Conservation (phyloP, 1,140 invertebrate genomes). For the Pogonomyrmex californicus region DNA sequence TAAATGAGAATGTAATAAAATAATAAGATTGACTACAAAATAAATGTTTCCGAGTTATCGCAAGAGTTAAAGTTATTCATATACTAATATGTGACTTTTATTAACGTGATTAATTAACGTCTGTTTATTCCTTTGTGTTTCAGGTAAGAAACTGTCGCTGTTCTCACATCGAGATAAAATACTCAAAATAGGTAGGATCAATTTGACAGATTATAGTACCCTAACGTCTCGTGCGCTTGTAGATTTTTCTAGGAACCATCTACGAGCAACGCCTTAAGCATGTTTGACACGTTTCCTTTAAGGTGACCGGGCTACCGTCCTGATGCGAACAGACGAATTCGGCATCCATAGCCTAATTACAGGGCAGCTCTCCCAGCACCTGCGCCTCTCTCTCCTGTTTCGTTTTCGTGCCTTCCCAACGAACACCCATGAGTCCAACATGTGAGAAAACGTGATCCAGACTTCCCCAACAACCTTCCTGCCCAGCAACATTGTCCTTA, state of each 20-base stretch:
- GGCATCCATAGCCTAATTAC: constrained; percentile 80
- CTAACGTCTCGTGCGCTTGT: background rate
- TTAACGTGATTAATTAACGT: constrained; percentile 17
- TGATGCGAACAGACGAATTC: constrained; percentile 71
- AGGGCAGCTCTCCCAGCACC: constrained; percentile 73
- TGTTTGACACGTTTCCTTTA: constrained; percentile 72
- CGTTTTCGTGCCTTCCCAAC: constrained; percentile 74
- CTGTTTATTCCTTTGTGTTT: constrained; percentile 22
- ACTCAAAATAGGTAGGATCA: constrained; percentile 34
- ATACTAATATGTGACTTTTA: background rate
- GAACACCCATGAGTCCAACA: constrained; percentile 60
- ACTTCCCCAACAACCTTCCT: background rate
- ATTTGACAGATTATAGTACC: constrained; percentile 49
- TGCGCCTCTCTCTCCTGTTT: constrained; percentile 72
- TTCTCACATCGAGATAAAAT: constrained; percentile 2
- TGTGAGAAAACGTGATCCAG: constrained; percentile 60
- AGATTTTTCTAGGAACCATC: constrained; percentile 53
- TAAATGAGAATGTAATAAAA: background rate
- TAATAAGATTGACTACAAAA: background rate
- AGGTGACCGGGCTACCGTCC: constrained; percentile 74
- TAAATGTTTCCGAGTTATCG: background rate
- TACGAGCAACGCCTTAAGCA: constrained; percentile 42
- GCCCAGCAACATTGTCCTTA: constrained; percentile 28
- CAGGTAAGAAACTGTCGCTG: constrained; percentile 46
- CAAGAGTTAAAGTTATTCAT: background rate